These are phyloP conservation scores for Phortica variegata DNA, from an alignment of 1,140 invertebrate species.

Conservation along the genomic window DNA sequence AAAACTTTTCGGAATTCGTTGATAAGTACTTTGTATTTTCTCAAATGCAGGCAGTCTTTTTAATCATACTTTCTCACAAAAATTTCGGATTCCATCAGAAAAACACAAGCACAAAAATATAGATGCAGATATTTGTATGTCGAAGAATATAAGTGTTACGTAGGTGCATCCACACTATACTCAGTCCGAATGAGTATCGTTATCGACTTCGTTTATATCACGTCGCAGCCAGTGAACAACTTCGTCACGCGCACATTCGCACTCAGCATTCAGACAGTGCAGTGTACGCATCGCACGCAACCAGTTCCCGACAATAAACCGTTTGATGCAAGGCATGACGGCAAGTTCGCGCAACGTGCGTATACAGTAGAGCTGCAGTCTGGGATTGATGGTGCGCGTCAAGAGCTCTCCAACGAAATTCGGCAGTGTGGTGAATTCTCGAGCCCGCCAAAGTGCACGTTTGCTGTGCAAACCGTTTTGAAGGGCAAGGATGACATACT, in stretches of 20 bases:
- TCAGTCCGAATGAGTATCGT: too few species aligned
- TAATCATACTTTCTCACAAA: too few species aligned
- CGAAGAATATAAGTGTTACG: too few species aligned
- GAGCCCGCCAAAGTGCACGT: conserved; percentile 33
- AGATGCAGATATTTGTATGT: too few species aligned
- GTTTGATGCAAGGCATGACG: conserved; percentile 41
- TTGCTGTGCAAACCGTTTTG: conserved; percentile 44
- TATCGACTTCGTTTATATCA: conserved; percentile 44
- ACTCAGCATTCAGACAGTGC: conserved; percentile 27
- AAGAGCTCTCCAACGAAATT: conserved; percentile 29
- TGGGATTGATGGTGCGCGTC: conserved; percentile 14
- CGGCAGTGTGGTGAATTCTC: conserved; percentile 39
- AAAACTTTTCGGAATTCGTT: too few species aligned
- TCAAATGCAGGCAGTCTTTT: conserved; percentile 10
- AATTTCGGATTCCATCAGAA: too few species aligned
- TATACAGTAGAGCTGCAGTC: conserved; percentile 37
- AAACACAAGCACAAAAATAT: neutral
- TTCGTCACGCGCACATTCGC: conserved; percentile 32
- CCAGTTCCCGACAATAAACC: conserved; percentile 39
- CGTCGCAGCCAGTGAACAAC: conserved; percentile 37
- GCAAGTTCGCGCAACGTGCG: conserved; percentile 27
- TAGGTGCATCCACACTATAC: too few species aligned
- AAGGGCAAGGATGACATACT: conserved; percentile 28
- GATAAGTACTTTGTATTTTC: conserved; percentile 1
- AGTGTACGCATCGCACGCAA: conserved; percentile 20